Evolutionary conservation across 2,113 vertebrate species (phyloP).

Genomic region (Bujurquina vittata): DNA sequence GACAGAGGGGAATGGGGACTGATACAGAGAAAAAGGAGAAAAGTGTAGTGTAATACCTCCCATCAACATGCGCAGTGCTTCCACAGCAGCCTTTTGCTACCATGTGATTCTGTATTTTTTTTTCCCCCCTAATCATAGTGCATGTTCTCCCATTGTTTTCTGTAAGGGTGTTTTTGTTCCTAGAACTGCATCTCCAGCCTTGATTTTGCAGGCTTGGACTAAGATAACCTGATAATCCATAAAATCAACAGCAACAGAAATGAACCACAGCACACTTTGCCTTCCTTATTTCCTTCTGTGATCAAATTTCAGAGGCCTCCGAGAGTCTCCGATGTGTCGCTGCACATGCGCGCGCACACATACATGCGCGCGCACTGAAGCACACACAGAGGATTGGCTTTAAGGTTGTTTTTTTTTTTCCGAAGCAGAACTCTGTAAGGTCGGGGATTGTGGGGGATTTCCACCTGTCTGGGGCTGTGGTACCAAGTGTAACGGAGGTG

Average conservation of each 20-base stretch:
- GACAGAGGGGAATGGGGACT: neutral
- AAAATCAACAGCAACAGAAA: neutral
- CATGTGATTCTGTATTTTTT: neutral
- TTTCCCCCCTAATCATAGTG: neutral
- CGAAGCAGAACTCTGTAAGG: conserved; percentile 5
- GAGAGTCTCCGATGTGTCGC: neutral
- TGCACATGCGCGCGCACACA: neutral
- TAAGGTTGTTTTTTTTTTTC: conserved; percentile 28
- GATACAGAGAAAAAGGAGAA: neutral
- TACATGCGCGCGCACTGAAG: neutral
- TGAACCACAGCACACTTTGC: neutral
- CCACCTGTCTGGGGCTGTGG: conserved; percentile 41
- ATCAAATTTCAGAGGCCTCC: neutral
- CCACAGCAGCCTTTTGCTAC: neutral
- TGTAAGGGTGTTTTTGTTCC: neutral
- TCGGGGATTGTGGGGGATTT: conserved; percentile 61
- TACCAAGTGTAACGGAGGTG: conserved; percentile 24
- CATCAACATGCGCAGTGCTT: neutral
- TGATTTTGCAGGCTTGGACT: neutral
- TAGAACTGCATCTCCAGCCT: neutral
- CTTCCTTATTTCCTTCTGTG: neutral
- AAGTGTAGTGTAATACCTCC: neutral
- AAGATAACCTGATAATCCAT: neutral
- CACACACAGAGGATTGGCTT: conserved; percentile 7
- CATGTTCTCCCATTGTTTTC: neutral